Base-by-base conservation (phyloP, 2,113 vertebrate genomes). In the Pseudopodoces humilis region DNA sequence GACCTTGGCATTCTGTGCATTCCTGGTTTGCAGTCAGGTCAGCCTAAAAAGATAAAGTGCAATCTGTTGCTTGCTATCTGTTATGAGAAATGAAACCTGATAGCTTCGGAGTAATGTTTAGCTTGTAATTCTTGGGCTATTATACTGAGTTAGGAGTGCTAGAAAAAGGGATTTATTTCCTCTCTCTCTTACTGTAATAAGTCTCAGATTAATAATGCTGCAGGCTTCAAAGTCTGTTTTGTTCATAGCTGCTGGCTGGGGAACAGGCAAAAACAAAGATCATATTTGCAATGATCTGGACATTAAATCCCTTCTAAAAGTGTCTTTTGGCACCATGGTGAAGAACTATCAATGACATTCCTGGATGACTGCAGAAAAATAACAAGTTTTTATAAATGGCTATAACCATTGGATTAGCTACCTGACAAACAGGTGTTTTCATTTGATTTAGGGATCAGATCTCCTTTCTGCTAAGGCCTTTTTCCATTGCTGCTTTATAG, bases 51-150 rank as follows among this genome's bases (percentile, higher is more conserved):
- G 95, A 97, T 96, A 95, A 97, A 96, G 77, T 62, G 55, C 77
- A 77, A 95, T 95, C 86, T 93, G 60, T 78, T 95, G 76, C 90
- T 88, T 90, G 88, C 90, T 84, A 86, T 95, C 78, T 0, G 0
- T 91, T 63, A 83, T 95, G 84, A 95, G 84, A 97, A 97, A 95
- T 92, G 93, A 94, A 93, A 79, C 80, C 83, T 69, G 93, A 92
- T 97, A 96, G 95, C 88, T 95, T 74, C 24, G 5, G 75, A 88
- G 76, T 55, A 96, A 86, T 96, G 81, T 93, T 96, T 95, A 95
- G 58, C 90, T 93, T 97, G 96, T 94, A 95, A 92, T 97, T 96
- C 88, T 94, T 95, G 75, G 88, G 71, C 88, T 71, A 95, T 96
- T 97, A 94, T 72, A 62, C 78, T 87, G 83, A 96, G 59, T 83